These are phyloP conservation scores for Crotalus horridus DNA, from an alignment of 2,113 vertebrate species.

Conservation along the genomic window DNA sequence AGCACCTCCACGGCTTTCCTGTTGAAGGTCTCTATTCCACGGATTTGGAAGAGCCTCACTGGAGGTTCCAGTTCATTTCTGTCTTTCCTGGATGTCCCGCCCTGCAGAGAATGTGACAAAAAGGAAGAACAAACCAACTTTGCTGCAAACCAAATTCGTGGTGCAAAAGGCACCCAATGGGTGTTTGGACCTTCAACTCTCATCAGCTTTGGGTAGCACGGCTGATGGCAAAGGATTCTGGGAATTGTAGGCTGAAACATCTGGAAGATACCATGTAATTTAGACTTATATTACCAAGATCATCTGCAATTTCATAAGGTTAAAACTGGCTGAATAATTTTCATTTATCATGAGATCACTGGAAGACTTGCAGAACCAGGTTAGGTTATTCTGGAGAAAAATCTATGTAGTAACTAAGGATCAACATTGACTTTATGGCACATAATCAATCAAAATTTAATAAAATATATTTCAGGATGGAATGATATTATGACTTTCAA, in stretches of 20 bases:
- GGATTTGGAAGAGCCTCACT: constrained; percentile 82
- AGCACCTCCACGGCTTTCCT: constrained; percentile 74
- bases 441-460: not conserved
- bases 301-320: not conserved
- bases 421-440: not conserved
- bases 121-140: not conserved
- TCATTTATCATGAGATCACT: not conserved
- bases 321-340: not conserved
- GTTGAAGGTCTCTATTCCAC: constrained; percentile 72
- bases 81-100: constrained; percentile 81
- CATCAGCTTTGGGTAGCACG: not conserved
- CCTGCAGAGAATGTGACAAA: constrained; percentile 60
- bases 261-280: not conserved
- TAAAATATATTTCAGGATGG: not conserved
- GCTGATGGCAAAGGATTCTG: not conserved
- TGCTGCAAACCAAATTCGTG: not conserved
- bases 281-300: not conserved
- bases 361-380: not conserved
- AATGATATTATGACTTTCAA: not conserved
- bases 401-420: not conserved
- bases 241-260: not conserved
- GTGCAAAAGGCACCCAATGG: no score
- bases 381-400: not conserved
- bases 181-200: not conserved
- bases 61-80: constrained; percentile 70